These are phyloP conservation scores for Drosophila niveifrons DNA, from an alignment of 2,888 invertebrate genomes.

Conservation along the genomic window DNA sequence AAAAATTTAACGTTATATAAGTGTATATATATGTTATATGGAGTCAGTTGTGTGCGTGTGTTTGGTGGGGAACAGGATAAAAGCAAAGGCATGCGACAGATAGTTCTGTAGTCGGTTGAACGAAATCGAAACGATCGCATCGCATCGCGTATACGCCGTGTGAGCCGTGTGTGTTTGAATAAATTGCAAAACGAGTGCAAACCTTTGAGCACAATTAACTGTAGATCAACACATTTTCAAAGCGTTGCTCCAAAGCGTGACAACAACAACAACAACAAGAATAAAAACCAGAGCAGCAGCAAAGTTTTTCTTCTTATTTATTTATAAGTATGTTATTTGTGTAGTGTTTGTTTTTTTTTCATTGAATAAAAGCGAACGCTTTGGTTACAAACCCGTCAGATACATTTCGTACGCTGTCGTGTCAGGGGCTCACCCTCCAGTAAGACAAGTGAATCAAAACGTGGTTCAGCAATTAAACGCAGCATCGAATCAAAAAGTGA, in stretches of 20 bases:
- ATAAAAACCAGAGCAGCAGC: background rate
- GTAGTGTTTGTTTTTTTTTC: slow-evolving; percentile 1
- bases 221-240: slow-evolving; percentile 28
- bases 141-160: slow-evolving; percentile 64
- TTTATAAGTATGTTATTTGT: slow-evolving; percentile 13
- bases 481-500: background rate
- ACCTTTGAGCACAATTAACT: slow-evolving; percentile 18
- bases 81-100: slow-evolving; percentile 39
- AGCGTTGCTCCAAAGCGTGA: slow-evolving; percentile 14
- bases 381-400: slow-evolving; percentile 65
- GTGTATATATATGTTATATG: slow-evolving; percentile 11
- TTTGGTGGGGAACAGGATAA: slow-evolving; percentile 44
- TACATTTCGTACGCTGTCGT: slow-evolving; percentile 61
- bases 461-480: slow-evolving; percentile 5
- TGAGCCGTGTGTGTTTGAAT: slow-evolving; percentile 50
- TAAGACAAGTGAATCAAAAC: slow-evolving; percentile 14
- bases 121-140: background rate
- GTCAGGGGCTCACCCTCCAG: slow-evolving; percentile 26
- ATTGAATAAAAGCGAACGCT: slow-evolving; percentile 58
- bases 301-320: slow-evolving; percentile 58
- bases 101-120: slow-evolving; percentile 29
- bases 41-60: background rate
- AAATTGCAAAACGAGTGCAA: slow-evolving; percentile 56
- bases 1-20: slow-evolving; percentile 1
- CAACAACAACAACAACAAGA: slow-evolving; percentile 20